Base-by-base conservation (phyloP, 2,888 invertebrate species). In the Antheraea yamamai region DNA sequence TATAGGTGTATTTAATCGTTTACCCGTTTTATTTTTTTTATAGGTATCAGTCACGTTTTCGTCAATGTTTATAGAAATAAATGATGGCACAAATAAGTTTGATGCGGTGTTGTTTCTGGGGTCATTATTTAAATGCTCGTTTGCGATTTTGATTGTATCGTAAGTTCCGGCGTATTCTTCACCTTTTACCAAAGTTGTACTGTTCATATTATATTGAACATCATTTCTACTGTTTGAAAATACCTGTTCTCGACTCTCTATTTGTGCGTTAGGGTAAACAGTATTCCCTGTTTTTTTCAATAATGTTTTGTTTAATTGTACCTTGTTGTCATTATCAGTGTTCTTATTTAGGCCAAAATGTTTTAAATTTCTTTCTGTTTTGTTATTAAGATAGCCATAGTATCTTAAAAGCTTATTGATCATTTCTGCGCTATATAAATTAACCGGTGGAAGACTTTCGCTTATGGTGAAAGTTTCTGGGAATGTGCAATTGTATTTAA, bases 371-470 rank as follows among this genome's bases (percentile, higher is more conserved):
- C 88, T 91, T 73, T 93, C 93, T 18, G 92, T 92, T 90, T 93
- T 94, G 81, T 95, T 94, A 81, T 91, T 94, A 20, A 94, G 83
- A 79, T 93, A 95, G 52, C 95, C 95, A 76, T 95, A 95, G 78
- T 94, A 95, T 77, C 93, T 88, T 39, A 95, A 81, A 79, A 95
- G 84, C 82, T 94, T 95, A 79, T 95, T 95, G 77, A 95, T 95
- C 95, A 95, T 95, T 88, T 95, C 95, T 61, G 95, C 94, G 76
- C 95, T 95, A 76, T 95, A 95, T 81, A 95, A 88, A 84, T 94
- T 95, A 68, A 95, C 95, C 3, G 95, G 95, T 39, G 95, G 95
- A 75, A 95, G 86, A 79, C 94, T 95, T 76, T 95, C 95, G 79
- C 91, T 95, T 80, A 95, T 95, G 30, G 94, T 94, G 83, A 95